These are phyloP conservation scores for Bedellia somnulentella DNA, from an alignment of 2,888 invertebrate genomes.

Conservation along the genomic window DNA sequence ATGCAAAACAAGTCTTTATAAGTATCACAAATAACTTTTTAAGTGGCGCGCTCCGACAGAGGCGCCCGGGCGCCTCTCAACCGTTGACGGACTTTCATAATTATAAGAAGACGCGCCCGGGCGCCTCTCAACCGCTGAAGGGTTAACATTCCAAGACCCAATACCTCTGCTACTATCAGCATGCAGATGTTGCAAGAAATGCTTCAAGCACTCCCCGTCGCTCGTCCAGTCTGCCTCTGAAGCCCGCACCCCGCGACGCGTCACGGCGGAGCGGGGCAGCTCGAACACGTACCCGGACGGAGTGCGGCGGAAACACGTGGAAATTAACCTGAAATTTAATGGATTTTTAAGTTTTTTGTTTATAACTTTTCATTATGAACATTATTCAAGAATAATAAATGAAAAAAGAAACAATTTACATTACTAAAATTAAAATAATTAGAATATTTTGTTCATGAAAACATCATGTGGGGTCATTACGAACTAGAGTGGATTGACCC, in stretches of 20 bases:
- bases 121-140: too few relatives aligned
- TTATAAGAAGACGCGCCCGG: too few relatives aligned
- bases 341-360: not conserved
- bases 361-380: not conserved
- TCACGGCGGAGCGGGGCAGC: conserved; percentile 20
- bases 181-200: conserved; percentile 29
- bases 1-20: too few relatives aligned
- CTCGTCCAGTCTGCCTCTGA: conserved; percentile 25
- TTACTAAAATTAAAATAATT: too few relatives aligned
- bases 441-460: too few relatives aligned
- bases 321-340: conserved; percentile 19
- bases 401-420: too few relatives aligned
- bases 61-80: too few relatives aligned
- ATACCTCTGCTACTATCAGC: conserved; percentile 21
- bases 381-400: not conserved
- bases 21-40: too few relatives aligned
- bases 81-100: too few relatives aligned
- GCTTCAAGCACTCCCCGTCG: conserved; percentile 29
- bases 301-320: conserved; percentile 24
- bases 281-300: conserved; percentile 32
- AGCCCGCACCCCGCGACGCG: conserved; percentile 26
- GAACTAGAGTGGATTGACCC: too few relatives aligned
- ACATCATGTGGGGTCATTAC: too few relatives aligned
- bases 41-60: too few relatives aligned
- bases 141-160: conserved; percentile 3